Base-by-base conservation (phyloP, 2,113 vertebrate genomes). In the Pandion haliaetus region DNA sequence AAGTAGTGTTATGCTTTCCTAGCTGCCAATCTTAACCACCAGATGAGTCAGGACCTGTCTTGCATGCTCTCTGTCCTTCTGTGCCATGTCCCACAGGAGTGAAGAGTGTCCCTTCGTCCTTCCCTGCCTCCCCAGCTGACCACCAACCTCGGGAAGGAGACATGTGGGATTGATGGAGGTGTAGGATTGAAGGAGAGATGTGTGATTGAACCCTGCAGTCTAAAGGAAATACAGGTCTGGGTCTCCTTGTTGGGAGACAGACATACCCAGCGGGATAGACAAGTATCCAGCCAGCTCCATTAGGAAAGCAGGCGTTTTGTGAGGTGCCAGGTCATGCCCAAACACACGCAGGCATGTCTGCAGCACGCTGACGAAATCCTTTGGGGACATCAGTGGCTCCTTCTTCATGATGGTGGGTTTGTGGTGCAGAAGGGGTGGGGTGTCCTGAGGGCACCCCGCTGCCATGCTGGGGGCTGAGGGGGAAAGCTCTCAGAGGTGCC, bases 401-500 rank as follows among this genome's bases (percentile, higher is more conserved):
- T 57, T 61, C 42, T 52, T 18, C 19, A 19, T 15, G 20, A 47
- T 8, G 7, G 45, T 32, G 10, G 31, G 23, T 70, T 32, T 59
- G 31, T 54, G 61, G 21, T 58, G 38, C 44, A 58, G 32, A 57
- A 83, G 38, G 79, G 29, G 54, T 0, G 1, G 40, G 17, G n/a
- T 24, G 10, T 55, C 62, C 55, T n/a, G 47, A 40, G 47, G 31
- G 45, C 23, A 81, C 34, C 47, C 26, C 13, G 23, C 49, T 70
- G 49, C 55, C 45, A 11, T 28, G 52, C n/a, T 2, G 1, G 34
- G 25, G 38, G 42, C 28, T 0, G 0, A 38, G 36, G 40, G 12
- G 15, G 15, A 84, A 74, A 57, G 55, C 16, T 66, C 28, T 70
- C 58, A 71, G 38, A 32, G 44, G n/a, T 36, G 70, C 44, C 50